phyloP scores from a whole-genome alignment of 2,888 invertebrate genomes.

The Drosophila diplacantha region DNA sequence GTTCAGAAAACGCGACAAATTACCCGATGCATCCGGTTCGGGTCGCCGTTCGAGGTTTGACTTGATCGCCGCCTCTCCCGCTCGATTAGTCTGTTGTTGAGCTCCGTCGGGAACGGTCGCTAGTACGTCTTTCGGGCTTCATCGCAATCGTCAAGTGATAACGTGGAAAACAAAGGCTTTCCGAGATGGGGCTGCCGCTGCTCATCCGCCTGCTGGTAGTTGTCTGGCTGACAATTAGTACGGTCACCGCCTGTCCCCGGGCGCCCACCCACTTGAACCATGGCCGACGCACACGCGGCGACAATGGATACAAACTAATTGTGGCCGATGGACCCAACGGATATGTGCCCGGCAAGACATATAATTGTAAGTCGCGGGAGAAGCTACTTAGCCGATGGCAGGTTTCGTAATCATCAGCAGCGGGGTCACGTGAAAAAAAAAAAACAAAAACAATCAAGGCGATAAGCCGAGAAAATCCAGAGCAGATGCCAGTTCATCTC shows the following conservation, averaged over 20 bases:
- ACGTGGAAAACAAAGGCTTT: conserved; percentile 46
- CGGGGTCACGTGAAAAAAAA: conserved; percentile 40
- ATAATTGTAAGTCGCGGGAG: conserved; percentile 82
- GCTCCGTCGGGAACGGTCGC: conserved; percentile 47
- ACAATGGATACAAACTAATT: conserved; percentile 90
- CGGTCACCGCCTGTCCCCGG: conserved; percentile 73
- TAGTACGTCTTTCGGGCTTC: background rate
- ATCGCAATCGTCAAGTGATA: conserved; percentile 28
- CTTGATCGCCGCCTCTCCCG: conserved; percentile 19
- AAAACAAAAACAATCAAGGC: conserved; percentile 23
- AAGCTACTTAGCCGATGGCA: conserved; percentile 8
- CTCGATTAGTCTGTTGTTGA: conserved; percentile 47
- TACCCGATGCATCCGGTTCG: conserved; percentile 37
- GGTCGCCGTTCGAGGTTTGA: conserved; percentile 26
- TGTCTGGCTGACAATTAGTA: conserved; percentile 67
- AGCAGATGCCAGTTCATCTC: conserved; percentile 19
- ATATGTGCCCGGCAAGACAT: conserved; percentile 89
- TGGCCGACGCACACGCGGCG: conserved; percentile 83
- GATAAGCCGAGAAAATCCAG: conserved; percentile 28
- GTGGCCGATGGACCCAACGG: conserved; percentile 88
- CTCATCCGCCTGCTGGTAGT: conserved; percentile 54
- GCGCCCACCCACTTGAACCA: conserved; percentile 75
- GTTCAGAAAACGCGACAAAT: conserved; percentile 4
- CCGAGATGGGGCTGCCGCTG: conserved; percentile 56
- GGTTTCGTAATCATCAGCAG: conserved; percentile 48